A percentile compares a stretch with the other conserved stretches of the same genome.
These are phyloP conservation scores for Amphimallon solstitiale DNA, from an alignment of 2,888 invertebrate genomes.

Conservation along the genomic window DNA sequence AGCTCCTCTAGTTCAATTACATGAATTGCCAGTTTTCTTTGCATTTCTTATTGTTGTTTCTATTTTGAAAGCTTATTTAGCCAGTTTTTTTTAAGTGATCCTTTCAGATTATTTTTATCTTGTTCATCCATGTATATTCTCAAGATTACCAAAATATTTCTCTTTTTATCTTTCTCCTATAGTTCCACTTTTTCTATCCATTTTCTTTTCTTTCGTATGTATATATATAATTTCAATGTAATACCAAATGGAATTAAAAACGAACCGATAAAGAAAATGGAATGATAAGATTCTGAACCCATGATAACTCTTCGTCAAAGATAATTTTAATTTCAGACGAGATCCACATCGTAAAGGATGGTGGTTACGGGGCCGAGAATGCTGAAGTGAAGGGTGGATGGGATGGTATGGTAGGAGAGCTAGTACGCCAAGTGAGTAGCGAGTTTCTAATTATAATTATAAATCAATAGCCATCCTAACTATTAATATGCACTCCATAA, in stretches of 20 bases:
- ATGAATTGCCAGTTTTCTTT: too few relatives aligned
- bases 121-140: too few relatives aligned
- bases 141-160: too few relatives aligned
- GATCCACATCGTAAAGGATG: slow-evolving; percentile 85
- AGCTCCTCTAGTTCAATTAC: too few relatives aligned
- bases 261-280: background rate
- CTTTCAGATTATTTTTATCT: too few relatives aligned
- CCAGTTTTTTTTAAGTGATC: too few relatives aligned
- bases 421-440: slow-evolving; percentile 81
- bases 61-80: too few relatives aligned
- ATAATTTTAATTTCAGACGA: slow-evolving; percentile 72
- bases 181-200: too few relatives aligned
- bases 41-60: too few relatives aligned
- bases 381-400: slow-evolving; percentile 79
- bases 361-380: slow-evolving; percentile 84
- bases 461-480: slow-evolving; percentile 50
- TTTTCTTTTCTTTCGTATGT: too few relatives aligned
- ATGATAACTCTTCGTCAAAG: slow-evolving; percentile 10
- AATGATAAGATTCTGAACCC: slow-evolving; percentile 5
- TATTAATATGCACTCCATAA: slow-evolving; percentile 44
- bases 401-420: slow-evolving; percentile 90
- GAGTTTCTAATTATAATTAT: slow-evolving; percentile 48
- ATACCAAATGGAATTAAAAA: background rate
- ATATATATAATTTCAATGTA: slow-evolving; percentile 1
- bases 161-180: too few relatives aligned